Evolutionary conservation across 2,888 invertebrate species (phyloP).

Genomic region (Tinea semifulvella): DNA sequence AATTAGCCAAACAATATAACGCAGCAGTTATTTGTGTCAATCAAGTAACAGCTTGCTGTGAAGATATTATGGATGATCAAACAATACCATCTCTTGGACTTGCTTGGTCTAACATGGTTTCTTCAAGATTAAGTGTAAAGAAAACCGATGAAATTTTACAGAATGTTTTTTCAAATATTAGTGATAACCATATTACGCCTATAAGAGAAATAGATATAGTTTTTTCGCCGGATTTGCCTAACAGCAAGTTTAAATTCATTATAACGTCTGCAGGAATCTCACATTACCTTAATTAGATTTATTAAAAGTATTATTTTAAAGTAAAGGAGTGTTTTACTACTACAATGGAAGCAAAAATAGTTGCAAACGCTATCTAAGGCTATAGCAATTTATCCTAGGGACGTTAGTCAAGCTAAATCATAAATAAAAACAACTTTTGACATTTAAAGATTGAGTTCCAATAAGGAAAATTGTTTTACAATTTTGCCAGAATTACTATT

Average conservation of each 20-base stretch:
- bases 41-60: conserved; percentile 43
- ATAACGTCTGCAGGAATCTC: conserved; percentile 34
- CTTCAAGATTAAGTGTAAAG: conserved; percentile 36
- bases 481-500: too few species aligned
- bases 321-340: too few species aligned
- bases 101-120: conserved; percentile 58
- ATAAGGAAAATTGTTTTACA: too few species aligned
- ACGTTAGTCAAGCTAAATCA: too few species aligned
- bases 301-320: too few species aligned
- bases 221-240: conserved; percentile 45
- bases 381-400: too few species aligned
- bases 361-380: too few species aligned
- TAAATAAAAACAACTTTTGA: too few species aligned
- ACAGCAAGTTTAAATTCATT: conserved; percentile 28
- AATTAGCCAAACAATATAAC: conserved; percentile 37
- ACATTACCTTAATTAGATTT: too few species aligned
- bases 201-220: conserved; percentile 36
- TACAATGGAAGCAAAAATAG: too few species aligned
- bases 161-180: too few species aligned
- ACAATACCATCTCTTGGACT: conserved; percentile 49
- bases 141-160: conserved; percentile 25
- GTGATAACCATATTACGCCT: conserved; percentile 14
- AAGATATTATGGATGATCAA: conserved; percentile 21
- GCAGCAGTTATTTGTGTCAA: conserved; percentile 50
- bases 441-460: too few species aligned